phyloP scores from a whole-genome alignment of 2,888 invertebrate species.

The Trachelus tabidus region DNA sequence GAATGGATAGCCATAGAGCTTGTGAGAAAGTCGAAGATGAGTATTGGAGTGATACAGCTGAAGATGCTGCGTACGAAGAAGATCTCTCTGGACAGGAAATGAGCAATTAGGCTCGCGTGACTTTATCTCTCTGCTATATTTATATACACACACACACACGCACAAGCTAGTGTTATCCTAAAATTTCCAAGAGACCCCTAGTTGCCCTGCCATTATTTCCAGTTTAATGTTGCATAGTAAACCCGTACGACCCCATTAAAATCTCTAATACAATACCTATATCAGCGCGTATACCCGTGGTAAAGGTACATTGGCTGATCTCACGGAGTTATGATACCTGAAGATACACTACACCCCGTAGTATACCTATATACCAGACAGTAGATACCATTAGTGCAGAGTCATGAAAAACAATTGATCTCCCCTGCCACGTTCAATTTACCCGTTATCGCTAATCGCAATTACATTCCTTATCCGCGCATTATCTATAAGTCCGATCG shows the following conservation, averaged over 20 bases:
- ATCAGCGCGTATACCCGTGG: background rate
- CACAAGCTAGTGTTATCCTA: background rate
- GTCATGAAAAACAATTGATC: background rate
- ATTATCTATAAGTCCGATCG: background rate
- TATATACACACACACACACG: background rate
- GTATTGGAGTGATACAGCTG: background rate
- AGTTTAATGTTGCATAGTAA: background rate
- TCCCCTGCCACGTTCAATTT: background rate
- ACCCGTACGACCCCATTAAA: background rate
- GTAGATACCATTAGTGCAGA: background rate
- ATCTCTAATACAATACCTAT: background rate
- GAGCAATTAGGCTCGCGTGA: slow-evolving; percentile 60
- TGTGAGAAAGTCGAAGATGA: background rate
- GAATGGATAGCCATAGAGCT: background rate
- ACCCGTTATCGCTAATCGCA: background rate
- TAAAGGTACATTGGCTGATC: background rate
- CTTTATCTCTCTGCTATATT: slow-evolving; percentile 45
- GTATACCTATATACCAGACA: background rate
- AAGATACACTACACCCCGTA: background rate
- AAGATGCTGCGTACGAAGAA: background rate
- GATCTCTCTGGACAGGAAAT: slow-evolving; percentile 59
- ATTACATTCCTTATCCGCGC: background rate
- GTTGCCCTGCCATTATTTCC: background rate
- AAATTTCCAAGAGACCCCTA: background rate
- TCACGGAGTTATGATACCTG: background rate